Percentiles rank a stretch among this genome's conserved stretches.
Conservation (phyloP, 2,888 invertebrate species). For the Drosophila neonasuta region DNA sequence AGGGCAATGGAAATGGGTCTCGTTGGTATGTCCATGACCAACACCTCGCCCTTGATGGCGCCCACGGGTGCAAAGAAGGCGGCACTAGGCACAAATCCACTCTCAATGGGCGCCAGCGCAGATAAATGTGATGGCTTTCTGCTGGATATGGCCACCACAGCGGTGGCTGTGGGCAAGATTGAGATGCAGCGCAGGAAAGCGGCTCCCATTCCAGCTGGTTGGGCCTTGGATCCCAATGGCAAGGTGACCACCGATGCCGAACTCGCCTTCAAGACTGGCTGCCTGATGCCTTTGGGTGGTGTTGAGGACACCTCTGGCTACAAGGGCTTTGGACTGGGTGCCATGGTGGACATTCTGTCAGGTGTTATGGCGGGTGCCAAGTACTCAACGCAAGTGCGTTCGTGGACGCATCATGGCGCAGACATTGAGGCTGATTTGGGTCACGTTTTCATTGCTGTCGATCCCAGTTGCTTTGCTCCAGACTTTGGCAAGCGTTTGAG, state of each 20-base stretch:
- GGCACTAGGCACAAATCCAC: conserved; percentile 94
- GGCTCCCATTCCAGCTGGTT: conserved; percentile 89
- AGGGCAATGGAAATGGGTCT: conserved; percentile 88
- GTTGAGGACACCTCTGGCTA: conserved; percentile 89
- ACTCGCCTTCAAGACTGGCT: conserved; percentile 83
- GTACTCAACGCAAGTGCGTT: conserved; percentile 84
- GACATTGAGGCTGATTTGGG: conserved; percentile 89
- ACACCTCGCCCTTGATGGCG: conserved; percentile 94
- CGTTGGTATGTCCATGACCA: conserved; percentile 94
- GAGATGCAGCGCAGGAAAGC: conserved; percentile 92
- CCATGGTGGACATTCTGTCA: conserved; percentile 93
- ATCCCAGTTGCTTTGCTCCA: conserved; percentile 91
- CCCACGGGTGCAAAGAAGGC: conserved; percentile 90
- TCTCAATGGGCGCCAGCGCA: conserved; percentile 91
- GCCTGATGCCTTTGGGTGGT: conserved; percentile 90
- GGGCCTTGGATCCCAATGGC: conserved; percentile 90
- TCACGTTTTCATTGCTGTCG: conserved; percentile 93
- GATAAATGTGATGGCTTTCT: conserved; percentile 88
- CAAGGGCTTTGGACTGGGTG: conserved; percentile 93
- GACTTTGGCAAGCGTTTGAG: conserved; percentile 89
- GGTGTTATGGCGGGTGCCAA: conserved; percentile 89
- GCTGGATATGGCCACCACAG: conserved; percentile 97
- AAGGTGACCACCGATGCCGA: conserved; percentile 87
- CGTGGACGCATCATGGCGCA: conserved; percentile 87
- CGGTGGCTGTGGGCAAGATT: conserved; percentile 96